Evolutionary conservation across 2,113 vertebrate species (phyloP), one percentile per base, ranked within the genome.

Genomic region (Peromyscus californicus): DNA sequence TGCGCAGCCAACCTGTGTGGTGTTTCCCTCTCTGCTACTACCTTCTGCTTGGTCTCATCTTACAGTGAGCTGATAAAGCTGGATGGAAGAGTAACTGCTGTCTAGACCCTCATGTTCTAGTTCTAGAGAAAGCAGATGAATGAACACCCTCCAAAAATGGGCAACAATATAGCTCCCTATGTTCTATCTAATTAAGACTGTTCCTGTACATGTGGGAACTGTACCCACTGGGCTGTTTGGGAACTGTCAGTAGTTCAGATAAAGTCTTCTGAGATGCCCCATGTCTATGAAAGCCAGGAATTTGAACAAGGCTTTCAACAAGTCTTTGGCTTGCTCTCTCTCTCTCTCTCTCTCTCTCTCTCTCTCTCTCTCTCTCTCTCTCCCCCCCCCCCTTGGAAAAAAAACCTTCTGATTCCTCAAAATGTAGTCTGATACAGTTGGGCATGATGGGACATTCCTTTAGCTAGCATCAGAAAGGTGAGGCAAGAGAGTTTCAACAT

Each of bases 61-160:
- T 61, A 24, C 45, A 90, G 48, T 0, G 4, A 82, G 54, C 2
- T 97, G 39, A 54, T 84, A 31, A 67, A 80, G 42, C 48, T 67
- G 83, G 86, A 79, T 59, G 61, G 1, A 45, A 31, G 2, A 92
- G 2, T 48, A 59, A 10, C 21, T 84, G 39, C 26, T 48, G 93
- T 86, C 1, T 15, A 92, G 45, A 79, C 63, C 69, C 7, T 79
- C 45, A 74, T 63, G 24, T 36, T 54, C 45, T 87, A 87, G 36
- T 24, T 92, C 54, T 42, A 70, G 31, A 96, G 89, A 94, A 90
- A 85, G 26, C 10, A 88, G 31, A 61, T 19, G 89, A 93, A 93
- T 84, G 57, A 67, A 85, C 9, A 78, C 26, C 16, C 45, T 89
- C 15, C 89, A 94, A 96, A 86, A 75, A 57, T 63, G 4, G 72